These are phyloP conservation scores for Epizoanthus ramosus DNA, from an alignment of 92 coral and sea anemone genomes.

Conservation along the genomic window DNA sequence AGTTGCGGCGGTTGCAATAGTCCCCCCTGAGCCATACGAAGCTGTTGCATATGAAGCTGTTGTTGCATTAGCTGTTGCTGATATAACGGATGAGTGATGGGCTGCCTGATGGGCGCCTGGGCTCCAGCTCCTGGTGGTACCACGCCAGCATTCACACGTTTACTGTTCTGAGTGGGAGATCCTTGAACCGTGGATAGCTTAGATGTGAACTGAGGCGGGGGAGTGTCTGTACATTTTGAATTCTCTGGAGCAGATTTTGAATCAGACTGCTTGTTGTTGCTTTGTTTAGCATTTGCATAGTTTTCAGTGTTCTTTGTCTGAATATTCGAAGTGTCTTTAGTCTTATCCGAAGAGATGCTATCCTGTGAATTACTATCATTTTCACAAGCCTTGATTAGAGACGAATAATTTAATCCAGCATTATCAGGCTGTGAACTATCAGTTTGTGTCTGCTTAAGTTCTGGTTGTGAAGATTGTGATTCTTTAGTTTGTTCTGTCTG, in stretches of 20 bases:
- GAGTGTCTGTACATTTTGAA: constrained; percentile 26
- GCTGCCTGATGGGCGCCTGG: constrained; percentile 76
- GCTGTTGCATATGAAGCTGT: constrained; percentile 87
- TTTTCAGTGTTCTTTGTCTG: constrained; percentile 50
- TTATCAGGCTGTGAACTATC: constrained; percentile 43
- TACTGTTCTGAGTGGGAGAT: constrained; percentile 40
- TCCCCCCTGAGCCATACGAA: constrained; percentile 96
- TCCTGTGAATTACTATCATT: constrained; percentile 32
- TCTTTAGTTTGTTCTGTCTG: constrained; percentile 68
- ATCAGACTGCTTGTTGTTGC: constrained; percentile 39
- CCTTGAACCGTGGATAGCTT: constrained; percentile 52
- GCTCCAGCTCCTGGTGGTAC: constrained; percentile 67
- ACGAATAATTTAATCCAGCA: background rate
- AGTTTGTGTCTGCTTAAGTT: constrained; percentile 48
- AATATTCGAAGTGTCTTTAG: constrained; percentile 39
- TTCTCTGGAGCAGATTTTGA: constrained; percentile 28
- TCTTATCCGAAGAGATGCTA: constrained; percentile 36
- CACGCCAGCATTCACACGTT: constrained; percentile 48
- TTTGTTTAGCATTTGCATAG: constrained; percentile 38
- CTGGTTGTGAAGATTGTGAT: constrained; percentile 34
- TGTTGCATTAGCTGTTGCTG: constrained; percentile 87
- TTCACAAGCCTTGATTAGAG: constrained; percentile 20
- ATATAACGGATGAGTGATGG: constrained; percentile 69
- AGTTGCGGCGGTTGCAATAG: constrained; percentile 80
- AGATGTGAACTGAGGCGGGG: constrained; percentile 14